Evolutionary conservation across 2,797 vertebrate species (phyloP).

Genomic region (Emys orbicularis): DNA sequence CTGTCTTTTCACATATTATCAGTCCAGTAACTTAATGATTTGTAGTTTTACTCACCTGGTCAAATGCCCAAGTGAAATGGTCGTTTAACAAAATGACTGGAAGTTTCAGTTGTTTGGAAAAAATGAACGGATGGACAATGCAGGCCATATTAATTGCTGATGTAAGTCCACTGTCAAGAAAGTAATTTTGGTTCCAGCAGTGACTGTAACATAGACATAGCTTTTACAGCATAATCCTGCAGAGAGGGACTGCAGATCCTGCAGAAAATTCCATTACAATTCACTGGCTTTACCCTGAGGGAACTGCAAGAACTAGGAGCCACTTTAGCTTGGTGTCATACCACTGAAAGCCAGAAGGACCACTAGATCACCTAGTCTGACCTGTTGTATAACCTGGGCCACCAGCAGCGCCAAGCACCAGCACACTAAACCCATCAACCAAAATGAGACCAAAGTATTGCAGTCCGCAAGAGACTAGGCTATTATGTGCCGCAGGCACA

Average conservation of each 20-base stretch:
- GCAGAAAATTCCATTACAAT: constrained; percentile 8
- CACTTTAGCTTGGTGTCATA: background rate
- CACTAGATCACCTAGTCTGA: background rate
- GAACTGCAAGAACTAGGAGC: background rate
- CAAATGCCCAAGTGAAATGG: background rate
- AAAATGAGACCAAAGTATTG: background rate
- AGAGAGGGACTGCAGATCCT: constrained; percentile 3
- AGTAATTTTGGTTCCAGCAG: background rate
- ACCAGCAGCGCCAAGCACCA: background rate
- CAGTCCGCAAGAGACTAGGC: background rate
- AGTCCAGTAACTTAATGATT: background rate
- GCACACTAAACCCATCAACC: background rate
- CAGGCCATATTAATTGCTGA: background rate
- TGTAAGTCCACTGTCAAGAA: background rate
- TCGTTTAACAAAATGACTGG: background rate
- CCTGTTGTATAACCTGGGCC: background rate
- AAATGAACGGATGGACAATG: background rate
- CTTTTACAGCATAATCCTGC: background rate
- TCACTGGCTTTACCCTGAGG: background rate
- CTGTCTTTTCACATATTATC: background rate
- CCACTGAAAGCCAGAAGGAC: background rate
- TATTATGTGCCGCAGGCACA: background rate
- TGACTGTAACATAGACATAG: background rate
- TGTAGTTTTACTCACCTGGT: background rate
- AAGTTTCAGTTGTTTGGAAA: background rate